Evolutionary conservation across 1,140 invertebrate species (phyloP), one percentile per base, ranked within the genome.

Genomic region (Papilio helenus): DNA sequence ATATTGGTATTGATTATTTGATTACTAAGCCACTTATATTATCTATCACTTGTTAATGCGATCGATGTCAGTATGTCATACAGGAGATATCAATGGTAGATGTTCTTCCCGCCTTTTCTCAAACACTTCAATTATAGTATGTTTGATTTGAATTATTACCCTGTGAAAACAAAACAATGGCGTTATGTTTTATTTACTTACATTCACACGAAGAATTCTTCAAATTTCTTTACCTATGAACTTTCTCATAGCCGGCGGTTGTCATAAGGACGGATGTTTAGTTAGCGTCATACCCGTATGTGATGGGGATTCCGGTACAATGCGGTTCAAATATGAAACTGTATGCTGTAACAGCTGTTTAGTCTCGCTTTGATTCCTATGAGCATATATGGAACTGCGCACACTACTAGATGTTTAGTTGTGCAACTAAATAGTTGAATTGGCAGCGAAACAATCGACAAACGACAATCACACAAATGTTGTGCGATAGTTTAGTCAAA

Each of bases 191-290:
- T 20, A 58, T n/a, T 20, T 23, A 58, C 9, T 58, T 58, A 61
- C 58, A 61, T 12, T 61, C 58, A 26, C 20, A 61, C 9, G 20
- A 61, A 12, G n/a, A 26, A 26, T 61, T 61, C 58, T 61, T 61
- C 23, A 26, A 26, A 61, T 58, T 8, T 55, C 55, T 26, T 61
- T 26, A 23, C 20, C 58, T 61, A 10, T 23, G 58, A 61, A 61
- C 58, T 26, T 61, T 26, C 58, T 26, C 58, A 61, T 26, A 14
- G 9, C 14, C 20, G 10, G 9, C 12, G 58, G 20, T 61, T 61
- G 58, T 61, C 55, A 5, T n/a, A 26, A 61, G 58, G 58, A 61
- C 58, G 58, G 58, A 61, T 61, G 58, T 61, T 61, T 61, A 26
- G 8, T 61, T 23, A 61, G 23, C 20, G 20, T 10, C 55, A 61